These are phyloP conservation scores for Hydrochoerus hydrochaeris DNA, from an alignment of 2,113 vertebrate genomes.

Conservation along the genomic window DNA sequence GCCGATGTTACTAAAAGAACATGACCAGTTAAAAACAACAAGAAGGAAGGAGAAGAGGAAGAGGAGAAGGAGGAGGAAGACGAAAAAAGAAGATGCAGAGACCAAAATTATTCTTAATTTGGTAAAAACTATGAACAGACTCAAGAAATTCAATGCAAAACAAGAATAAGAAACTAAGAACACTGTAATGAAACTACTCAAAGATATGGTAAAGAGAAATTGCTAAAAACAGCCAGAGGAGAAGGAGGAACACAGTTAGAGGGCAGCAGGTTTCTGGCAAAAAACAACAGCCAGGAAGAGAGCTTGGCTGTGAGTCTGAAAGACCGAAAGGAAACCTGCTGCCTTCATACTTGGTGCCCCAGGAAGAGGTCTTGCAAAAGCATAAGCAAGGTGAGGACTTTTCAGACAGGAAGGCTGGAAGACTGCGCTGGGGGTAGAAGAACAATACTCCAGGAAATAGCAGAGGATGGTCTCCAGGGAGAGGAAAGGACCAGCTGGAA, in stretches of 20 bases:
- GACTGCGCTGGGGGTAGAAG: too few species aligned
- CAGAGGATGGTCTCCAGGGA: background rate
- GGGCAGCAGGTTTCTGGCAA: background rate
- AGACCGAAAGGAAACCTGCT: background rate
- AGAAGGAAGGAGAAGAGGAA: background rate
- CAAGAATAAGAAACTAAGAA: background rate
- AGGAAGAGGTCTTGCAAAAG: background rate
- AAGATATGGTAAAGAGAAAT: background rate
- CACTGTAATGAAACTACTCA: background rate
- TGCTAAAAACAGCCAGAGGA: background rate
- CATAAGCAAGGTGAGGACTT: background rate
- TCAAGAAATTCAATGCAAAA: background rate
- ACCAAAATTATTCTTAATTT: background rate
- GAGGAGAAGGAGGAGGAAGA: fast-evolving
- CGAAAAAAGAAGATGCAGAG: background rate
- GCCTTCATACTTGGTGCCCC: too few species aligned
- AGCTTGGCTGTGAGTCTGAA: background rate
- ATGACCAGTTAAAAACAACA: background rate
- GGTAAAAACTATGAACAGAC: background rate
- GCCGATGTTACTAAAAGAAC: background rate
- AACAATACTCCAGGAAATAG: background rate
- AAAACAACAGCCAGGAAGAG: background rate
- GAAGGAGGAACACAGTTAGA: background rate
- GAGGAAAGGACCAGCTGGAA: too few species aligned
- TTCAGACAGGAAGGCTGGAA: background rate